Conservation (phyloP, 2,797 vertebrate genomes). For the Hirundo rustica region DNA sequence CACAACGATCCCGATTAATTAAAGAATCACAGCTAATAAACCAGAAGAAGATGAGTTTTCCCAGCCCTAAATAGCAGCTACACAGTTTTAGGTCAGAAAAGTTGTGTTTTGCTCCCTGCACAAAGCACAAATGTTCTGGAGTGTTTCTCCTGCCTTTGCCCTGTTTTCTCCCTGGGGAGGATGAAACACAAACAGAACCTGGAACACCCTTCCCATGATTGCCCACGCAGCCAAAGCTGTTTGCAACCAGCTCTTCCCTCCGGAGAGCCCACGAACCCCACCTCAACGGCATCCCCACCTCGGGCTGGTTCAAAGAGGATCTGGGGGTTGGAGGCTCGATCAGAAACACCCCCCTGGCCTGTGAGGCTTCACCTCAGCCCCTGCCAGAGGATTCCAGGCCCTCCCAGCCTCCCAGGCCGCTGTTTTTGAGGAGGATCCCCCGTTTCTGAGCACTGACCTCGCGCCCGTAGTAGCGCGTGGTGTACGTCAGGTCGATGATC, state of each 20-base stretch:
- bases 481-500: conserved; percentile 90
- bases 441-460: conserved; percentile 18
- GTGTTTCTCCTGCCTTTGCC: not conserved
- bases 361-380: not conserved
- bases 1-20: rapidly evolving
- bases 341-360: rapidly evolving
- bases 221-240: not conserved
- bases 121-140: rapidly evolving
- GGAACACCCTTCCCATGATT: not conserved
- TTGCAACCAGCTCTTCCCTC: not conserved
- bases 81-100: not conserved
- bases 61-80: not conserved
- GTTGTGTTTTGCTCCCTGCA: not conserved
- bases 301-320: not conserved
- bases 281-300: not conserved
- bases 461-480: conserved; percentile 84
- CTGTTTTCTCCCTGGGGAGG: not conserved
- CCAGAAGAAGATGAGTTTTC: rapidly evolving
- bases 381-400: rapidly evolving
- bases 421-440: rapidly evolving
- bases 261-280: not conserved
- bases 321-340: not conserved
- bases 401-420: not conserved
- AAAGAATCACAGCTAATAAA: rapidly evolving
- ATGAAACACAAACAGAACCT: rapidly evolving